Percentiles rank a stretch among this genome's conserved stretches.
These are phyloP conservation scores for Poecile montanus DNA, from an alignment of 2,797 vertebrate genomes.

Conservation along the genomic window DNA sequence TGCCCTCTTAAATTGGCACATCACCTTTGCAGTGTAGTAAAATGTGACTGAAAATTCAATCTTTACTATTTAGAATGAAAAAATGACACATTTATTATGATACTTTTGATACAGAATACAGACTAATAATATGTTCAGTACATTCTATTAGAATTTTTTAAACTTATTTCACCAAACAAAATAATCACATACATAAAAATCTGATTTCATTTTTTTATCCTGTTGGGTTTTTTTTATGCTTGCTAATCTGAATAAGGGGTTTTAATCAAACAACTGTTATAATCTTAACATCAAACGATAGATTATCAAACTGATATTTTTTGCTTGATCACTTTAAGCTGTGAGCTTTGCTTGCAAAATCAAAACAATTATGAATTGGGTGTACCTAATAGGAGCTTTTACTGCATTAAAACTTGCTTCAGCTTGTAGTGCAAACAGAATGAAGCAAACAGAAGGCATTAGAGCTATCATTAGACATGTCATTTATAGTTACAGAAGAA, in stretches of 20 bases:
- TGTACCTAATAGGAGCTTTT: neutral
- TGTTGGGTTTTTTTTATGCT: neutral
- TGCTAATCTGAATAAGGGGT: neutral
- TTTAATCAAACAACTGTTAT: neutral
- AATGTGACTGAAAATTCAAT: neutral
- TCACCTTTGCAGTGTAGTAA: neutral
- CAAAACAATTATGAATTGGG: neutral
- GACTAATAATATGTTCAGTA: neutral
- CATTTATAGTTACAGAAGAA: slow-evolving; percentile 25
- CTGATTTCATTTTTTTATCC: neutral
- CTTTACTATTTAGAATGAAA: neutral
- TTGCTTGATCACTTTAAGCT: neutral
- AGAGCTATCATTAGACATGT: neutral
- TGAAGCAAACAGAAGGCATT: neutral
- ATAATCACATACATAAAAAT: neutral
- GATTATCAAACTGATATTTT: neutral
- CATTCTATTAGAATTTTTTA: neutral
- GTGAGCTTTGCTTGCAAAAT: neutral
- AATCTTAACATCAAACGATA: neutral
- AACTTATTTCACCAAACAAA: neutral
- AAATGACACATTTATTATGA: neutral
- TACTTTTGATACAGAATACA: neutral
- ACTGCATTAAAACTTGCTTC: slow-evolving; percentile 29
- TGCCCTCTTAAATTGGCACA: neutral
- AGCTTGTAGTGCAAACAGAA: slow-evolving; percentile 2